phyloP scores from a whole-genome alignment of 1,140 invertebrate genomes.

The Panonychus citri region DNA sequence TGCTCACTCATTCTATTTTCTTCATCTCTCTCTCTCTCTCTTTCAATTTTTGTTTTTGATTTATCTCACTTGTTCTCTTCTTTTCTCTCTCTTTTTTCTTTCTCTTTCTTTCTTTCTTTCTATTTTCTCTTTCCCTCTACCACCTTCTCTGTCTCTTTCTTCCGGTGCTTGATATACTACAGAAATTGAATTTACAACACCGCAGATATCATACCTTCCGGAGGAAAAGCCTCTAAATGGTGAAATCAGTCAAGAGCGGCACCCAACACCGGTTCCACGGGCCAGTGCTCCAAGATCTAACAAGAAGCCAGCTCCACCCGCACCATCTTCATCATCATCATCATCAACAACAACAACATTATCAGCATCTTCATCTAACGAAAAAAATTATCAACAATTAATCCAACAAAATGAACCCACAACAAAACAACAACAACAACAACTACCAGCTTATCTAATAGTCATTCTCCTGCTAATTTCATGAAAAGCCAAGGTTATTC shows the following conservation, averaged over 20 bases:
- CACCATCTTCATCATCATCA: background rate
- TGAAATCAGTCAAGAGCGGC: background rate
- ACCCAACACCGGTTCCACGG: background rate
- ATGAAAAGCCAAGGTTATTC: background rate
- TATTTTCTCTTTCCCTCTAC: background rate
- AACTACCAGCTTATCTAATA: background rate
- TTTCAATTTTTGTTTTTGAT: too few relatives aligned
- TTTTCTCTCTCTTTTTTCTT: too few relatives aligned
- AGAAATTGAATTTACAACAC: background rate
- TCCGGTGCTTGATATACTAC: background rate
- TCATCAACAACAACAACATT: too few relatives aligned
- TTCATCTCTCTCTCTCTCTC: too few relatives aligned
- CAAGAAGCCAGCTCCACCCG: constrained; percentile 1
- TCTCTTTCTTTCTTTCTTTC: too few relatives aligned
- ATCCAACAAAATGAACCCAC: too few relatives aligned
- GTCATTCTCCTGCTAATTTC: background rate
- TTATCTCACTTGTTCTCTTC: too few relatives aligned
- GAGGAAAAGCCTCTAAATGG: background rate
- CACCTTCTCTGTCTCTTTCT: background rate
- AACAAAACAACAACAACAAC: background rate
- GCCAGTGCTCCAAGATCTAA: background rate
- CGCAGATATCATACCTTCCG: background rate
- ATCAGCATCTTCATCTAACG: too few relatives aligned
- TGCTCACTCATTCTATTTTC: too few relatives aligned
- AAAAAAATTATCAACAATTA: too few relatives aligned